phyloP scores from a whole-genome alignment of 2,888 invertebrate genomes.

The Cantharis rufa region DNA sequence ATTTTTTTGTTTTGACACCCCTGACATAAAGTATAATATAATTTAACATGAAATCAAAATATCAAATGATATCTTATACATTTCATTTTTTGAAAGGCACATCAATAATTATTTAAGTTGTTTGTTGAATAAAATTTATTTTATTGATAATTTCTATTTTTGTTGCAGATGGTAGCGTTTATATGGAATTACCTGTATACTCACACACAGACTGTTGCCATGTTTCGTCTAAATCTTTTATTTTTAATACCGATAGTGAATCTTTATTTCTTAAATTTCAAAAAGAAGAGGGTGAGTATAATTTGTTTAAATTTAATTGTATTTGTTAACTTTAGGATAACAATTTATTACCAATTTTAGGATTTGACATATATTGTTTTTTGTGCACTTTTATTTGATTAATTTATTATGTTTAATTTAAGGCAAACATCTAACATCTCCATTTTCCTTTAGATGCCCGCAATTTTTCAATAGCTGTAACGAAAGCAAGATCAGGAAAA shows the following conservation, averaged over 20 bases:
- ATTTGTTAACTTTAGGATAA: background rate
- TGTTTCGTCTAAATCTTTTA: conserved; percentile 70
- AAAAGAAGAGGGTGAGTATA: conserved; percentile 59
- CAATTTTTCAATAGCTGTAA: conserved; percentile 74
- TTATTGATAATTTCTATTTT: background rate
- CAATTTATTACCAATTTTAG: background rate
- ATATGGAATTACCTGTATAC: conserved; percentile 73
- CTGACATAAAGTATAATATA: background rate
- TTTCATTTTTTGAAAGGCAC: no score
- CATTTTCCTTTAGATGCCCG: conserved; percentile 63
- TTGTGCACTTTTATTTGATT: background rate
- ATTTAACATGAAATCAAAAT: no score
- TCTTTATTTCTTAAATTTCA: conserved; percentile 72
- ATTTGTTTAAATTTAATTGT: background rate
- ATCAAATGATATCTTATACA: no score
- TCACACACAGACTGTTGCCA: conserved; percentile 72
- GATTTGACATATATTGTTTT: background rate
- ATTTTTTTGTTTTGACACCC: no score
- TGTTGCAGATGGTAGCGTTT: conserved; percentile 46
- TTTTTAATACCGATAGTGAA: conserved; percentile 75
- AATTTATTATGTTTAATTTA: conserved; percentile 3
- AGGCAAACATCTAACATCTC: conserved; percentile 10
- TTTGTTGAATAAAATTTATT: no score
- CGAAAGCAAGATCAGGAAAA: conserved; percentile 73
- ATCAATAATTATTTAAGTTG: no score